Evolutionary conservation across 2,113 vertebrate species (phyloP), one percentile per base, ranked within the genome.

Genomic region (Barbus barbus): DNA sequence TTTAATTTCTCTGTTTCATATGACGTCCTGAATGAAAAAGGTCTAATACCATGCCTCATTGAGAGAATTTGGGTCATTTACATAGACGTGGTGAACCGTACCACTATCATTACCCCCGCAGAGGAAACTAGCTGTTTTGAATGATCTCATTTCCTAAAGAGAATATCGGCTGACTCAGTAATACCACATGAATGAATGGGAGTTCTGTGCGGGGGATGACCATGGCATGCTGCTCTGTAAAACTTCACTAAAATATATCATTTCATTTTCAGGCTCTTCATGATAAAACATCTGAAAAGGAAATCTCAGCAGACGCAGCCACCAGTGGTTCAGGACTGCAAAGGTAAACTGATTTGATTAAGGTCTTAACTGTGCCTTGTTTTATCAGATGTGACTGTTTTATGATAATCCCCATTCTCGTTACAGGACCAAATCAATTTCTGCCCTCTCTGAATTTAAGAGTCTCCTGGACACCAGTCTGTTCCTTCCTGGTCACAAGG

Each of bases 361-460:
- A 79, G 14, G 13, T 36, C 14, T 48, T 31, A 58, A 3, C 5
- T n/a, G 28, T 51, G 12, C 13, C 31, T 3, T n/a, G 36, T 84
- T 18, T 84, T 11, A 2, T 72, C 7, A 71, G 22, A 46, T 7
- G 5, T 38, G 22, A n/a, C n/a, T 33, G 1, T 73, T 46, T 58
- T 72, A 33, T 61, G 12, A 73, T 60, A 48, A 72, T 80, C 13
- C 11, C 44, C 48, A 20, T 14, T 82, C 78, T 89, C 31, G 81
- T 51, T 78, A 11, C 81, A 99, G 97, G 94, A 95, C 95, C 85
- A 97, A 96, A 87, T 97, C 96, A 0, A 93, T 96, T 88, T 95
- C 96, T n/a, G 95, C 95, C 14, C 93, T 95, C 89, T 94, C 95
- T 80, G 97, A 97, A 86, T 94, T 97, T 83, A 95, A 96, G 82